These are phyloP conservation scores for Clusia tigrina DNA, from an alignment of 2,888 invertebrate species.

Conservation along the genomic window DNA sequence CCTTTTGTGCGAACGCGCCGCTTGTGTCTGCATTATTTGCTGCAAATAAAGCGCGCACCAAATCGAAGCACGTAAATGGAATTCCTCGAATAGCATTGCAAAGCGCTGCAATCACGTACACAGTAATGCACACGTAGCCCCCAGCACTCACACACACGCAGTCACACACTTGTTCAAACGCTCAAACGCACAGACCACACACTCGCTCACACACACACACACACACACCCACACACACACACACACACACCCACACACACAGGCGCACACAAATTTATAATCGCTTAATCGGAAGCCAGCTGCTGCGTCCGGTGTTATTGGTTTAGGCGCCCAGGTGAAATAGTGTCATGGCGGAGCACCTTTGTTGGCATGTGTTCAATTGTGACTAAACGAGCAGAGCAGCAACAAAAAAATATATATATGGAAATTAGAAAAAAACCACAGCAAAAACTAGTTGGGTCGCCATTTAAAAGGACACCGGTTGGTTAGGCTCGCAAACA, in stretches of 20 bases:
- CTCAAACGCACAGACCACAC: constrained; percentile 8
- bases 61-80: constrained; percentile 25
- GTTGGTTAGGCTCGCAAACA: neutral
- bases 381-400: constrained; percentile 36
- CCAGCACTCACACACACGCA: neutral
- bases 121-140: neutral
- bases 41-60: neutral
- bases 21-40: neutral
- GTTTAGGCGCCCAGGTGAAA: constrained; percentile 37
- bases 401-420: neutral
- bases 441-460: neutral
- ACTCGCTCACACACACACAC: constrained; percentile 8
- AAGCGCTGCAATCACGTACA: neutral
- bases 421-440: neutral
- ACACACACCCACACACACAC: constrained; percentile 11
- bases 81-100: constrained; percentile 23
- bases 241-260: constrained; percentile 18
- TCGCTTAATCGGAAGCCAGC: constrained; percentile 34
- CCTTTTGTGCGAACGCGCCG: constrained; percentile 2
- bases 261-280: constrained; percentile 24
- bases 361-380: constrained; percentile 53
- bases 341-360: constrained; percentile 28
- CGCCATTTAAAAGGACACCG: neutral
- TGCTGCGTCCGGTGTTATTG: constrained; percentile 34
- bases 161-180: constrained; percentile 6